Evolutionary conservation across 2,797 vertebrate species (phyloP).

Genomic region (Manis javanica): DNA sequence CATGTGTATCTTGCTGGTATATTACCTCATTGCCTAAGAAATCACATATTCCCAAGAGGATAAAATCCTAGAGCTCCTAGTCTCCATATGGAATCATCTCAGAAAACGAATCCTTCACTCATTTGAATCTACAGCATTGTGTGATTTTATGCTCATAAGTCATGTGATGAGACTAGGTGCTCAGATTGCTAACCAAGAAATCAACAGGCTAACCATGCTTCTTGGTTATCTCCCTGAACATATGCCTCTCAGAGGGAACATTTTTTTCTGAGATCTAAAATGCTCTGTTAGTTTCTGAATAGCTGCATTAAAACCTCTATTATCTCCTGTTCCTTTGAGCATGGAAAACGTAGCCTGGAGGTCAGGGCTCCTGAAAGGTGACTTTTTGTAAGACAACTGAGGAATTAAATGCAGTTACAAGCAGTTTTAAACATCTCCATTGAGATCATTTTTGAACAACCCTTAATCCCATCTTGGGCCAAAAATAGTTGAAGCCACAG

Average conservation of each 20-base stretch:
- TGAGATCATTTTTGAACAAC: conserved; percentile 56
- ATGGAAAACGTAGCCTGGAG: conserved; percentile 66
- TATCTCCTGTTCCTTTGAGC: conserved; percentile 44
- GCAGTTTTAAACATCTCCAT: conserved; percentile 64
- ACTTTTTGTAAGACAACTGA: conserved; percentile 62
- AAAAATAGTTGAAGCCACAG: conserved; percentile 45
- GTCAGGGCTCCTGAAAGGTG: conserved; percentile 63
- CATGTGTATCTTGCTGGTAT: not conserved
- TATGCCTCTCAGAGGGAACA: conserved; percentile 62
- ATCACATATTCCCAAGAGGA: not conserved
- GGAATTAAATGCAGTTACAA: conserved; percentile 65
- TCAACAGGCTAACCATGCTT: conserved; percentile 24
- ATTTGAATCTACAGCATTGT: not conserved
- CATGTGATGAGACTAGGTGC: not conserved
- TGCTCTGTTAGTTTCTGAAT: conserved; percentile 74
- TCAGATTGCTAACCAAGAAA: not conserved
- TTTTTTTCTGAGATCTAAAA: conserved; percentile 69
- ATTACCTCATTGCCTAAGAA: not conserved
- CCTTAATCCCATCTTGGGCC: conserved; percentile 46
- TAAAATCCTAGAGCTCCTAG: not conserved
- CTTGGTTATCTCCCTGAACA: conserved; percentile 62
- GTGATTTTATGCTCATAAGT: not conserved
- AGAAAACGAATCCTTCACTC: not conserved
- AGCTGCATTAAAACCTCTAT: conserved; percentile 71
- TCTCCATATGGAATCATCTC: not conserved